Evolutionary conservation across 2,797 vertebrate genomes (phyloP), one percentile per base, ranked within the genome.

Genomic region (Anisognathus igniventris): DNA sequence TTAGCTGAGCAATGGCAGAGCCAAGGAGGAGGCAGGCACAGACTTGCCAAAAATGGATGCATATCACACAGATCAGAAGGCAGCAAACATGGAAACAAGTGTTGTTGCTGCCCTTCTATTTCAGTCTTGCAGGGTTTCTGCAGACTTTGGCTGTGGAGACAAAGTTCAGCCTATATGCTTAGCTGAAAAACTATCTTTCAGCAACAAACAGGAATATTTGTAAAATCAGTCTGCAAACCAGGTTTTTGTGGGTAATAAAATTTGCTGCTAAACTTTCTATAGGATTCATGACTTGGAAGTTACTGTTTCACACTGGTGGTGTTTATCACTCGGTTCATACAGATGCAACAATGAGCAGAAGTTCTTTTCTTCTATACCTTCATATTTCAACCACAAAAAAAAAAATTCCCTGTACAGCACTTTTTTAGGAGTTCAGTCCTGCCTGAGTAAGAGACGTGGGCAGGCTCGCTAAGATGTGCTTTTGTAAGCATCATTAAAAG

Each of bases 401-500:
- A 67, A 67, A 68, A 70, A 15, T 3, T 45, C 57, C 62, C 40
- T 31, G 48, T 48, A 30, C 22, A 81, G 54, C 62, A 71, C n/a
- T 71, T 91, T 80, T 42, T 83, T n/a, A 83, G 76, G 35, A 93
- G 53, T 53, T 86, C 65, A 74, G 58, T 40, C 64, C 37, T 74
- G 70, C 78, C 61, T 51, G 42, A 83, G 74, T 51, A 60, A 66
- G 60, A 85, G 70, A 89, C n/a, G 16, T 17, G 62, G 67, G 48
- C 62, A 83, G 80, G 70, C 79, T 86, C 1, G 7, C 79, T 57
- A 60, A 62, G 83, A 83, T 37, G 22, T 56, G 48, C 73, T 92
- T 93, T 73, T 90, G 84, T 64, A 96, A 93, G 54, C 73, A 86
- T 51, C 74, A 86, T 85, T 90, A 95, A 77, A 92, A 86, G 84